Evolutionary conservation across 2,888 invertebrate genomes (phyloP), one percentile per base, ranked within the genome.

Genomic region (Alitta virens): DNA sequence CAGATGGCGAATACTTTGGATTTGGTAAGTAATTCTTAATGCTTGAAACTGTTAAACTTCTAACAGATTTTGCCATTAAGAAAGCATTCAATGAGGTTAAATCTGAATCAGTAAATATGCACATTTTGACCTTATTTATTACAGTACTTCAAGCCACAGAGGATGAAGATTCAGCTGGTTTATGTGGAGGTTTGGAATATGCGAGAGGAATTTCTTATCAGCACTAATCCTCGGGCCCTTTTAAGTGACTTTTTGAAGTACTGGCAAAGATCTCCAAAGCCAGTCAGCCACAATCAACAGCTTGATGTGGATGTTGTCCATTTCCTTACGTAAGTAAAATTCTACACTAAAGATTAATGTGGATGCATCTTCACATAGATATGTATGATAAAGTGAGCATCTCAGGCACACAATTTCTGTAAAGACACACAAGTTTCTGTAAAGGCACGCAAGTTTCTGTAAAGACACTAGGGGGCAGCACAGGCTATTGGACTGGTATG

Each of bases 1-100:
- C 94, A 95, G 87, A 93, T 95, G 72, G 94, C 95, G 72, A 98
- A 98, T 84, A 94, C 97, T 80, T 94, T 96, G 65, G 98, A 98
- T 86, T 85, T 95, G 88, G 94, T 94, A 78, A 88, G 91, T 3
- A 21, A 24, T 42, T n/a, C n/a, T n/a, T n/a, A n/a, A n/a, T n/a
- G n/a, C n/a, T n/a, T n/a, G n/a, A n/a, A n/a, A n/a, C n/a, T n/a
- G n/a, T n/a, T n/a, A n/a, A n/a, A n/a, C n/a, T n/a, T n/a, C n/a
- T n/a, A n/a, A n/a, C n/a, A n/a, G n/a, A n/a, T n/a, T n/a, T n/a
- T n/a, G n/a, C n/a, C n/a, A n/a, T n/a, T n/a, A n/a, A n/a, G n/a
- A n/a, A n/a, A n/a, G n/a, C n/a, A n/a, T n/a, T n/a, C n/a, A 33
- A 12, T 33, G 33, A 7, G 33, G 33, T 33, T 12, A 33, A 33